phyloP scores from a whole-genome alignment of 2,797 vertebrate species.

The Babyrousa celebensis region DNA sequence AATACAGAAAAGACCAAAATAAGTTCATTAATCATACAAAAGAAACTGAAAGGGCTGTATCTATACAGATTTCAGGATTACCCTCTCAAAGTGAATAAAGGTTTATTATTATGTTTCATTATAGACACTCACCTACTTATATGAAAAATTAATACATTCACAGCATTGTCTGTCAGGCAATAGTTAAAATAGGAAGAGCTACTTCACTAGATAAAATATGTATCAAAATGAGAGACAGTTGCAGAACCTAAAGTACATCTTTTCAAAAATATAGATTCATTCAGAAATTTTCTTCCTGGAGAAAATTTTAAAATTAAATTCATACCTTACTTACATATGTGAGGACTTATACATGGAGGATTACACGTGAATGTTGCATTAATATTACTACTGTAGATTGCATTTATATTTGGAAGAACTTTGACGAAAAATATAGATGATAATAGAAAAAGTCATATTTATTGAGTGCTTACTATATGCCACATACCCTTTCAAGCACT shows the following conservation, averaged over 20 bases:
- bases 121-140: neutral
- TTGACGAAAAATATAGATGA: neutral
- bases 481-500: neutral
- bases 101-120: neutral
- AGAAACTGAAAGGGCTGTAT: neutral
- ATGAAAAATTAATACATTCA: conserved; percentile 42
- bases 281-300: neutral
- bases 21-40: conserved; percentile 32
- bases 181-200: neutral
- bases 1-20: too few relatives aligned
- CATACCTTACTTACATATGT: neutral
- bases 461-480: neutral
- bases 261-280: conserved; percentile 26
- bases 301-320: conserved; percentile 52
- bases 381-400: neutral
- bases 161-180: neutral
- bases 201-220: conserved; percentile 7
- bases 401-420: conserved; percentile 14
- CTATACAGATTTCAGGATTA: neutral
- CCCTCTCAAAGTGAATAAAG: conserved; percentile 48
- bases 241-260: neutral
- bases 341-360: neutral
- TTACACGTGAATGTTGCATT: neutral
- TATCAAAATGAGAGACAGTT: conserved; percentile 8
- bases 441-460: neutral